Evolutionary conservation across 2,797 vertebrate genomes (phyloP).

Genomic region (Oreortyx pictus): DNA sequence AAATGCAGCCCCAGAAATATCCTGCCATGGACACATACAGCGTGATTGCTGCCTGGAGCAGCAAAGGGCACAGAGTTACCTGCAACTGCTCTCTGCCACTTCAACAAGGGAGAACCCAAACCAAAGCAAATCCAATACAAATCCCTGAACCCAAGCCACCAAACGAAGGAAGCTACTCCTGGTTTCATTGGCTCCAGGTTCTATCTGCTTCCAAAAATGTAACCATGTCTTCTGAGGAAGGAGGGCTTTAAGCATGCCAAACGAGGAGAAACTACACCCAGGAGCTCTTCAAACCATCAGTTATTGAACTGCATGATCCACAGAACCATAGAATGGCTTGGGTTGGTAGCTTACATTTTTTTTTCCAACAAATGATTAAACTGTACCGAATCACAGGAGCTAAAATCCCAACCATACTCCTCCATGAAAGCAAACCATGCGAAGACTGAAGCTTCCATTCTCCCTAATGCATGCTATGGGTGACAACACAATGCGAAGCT

Average conservation of each 20-base stretch:
- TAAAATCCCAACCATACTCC: rapidly evolving
- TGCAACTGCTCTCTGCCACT: not conserved
- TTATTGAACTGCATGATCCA: rapidly evolving
- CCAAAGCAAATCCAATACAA: rapidly evolving
- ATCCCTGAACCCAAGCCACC: not conserved
- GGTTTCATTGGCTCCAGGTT: not conserved
- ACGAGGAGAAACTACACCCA: not conserved
- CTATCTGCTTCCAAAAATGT: not conserved
- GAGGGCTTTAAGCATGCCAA: not conserved
- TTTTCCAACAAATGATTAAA: not conserved
- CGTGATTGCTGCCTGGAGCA: too few relatives aligned
- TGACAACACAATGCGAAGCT: not conserved
- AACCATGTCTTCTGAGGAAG: not conserved
- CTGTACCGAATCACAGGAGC: not conserved
- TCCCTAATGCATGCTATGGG: rapidly evolving
- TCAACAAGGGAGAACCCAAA: not conserved
- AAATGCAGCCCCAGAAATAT: not conserved
- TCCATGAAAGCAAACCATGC: rapidly evolving
- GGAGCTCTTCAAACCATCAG: not conserved
- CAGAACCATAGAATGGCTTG: too few relatives aligned
- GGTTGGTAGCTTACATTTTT: not conserved
- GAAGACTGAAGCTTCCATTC: not conserved
- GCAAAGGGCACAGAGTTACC: not conserved
- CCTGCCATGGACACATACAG: not conserved
- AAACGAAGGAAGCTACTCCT: not conserved